Conservation (phyloP, 2,113 vertebrate species). For the Gasterosteus nipponicus region DNA sequence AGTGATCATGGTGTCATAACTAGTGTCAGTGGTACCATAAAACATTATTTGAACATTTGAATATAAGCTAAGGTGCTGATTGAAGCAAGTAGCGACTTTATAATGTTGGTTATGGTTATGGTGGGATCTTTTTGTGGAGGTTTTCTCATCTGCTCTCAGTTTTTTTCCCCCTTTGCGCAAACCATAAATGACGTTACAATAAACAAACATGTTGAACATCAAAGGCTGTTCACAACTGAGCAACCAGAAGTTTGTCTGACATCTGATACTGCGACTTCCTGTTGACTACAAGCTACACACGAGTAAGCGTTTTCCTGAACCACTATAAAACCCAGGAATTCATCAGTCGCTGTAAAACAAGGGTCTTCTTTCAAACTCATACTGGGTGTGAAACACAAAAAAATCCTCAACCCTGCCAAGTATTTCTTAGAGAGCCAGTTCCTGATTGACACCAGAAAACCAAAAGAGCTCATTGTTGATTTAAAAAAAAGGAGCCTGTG, state of each 20-base stretch:
- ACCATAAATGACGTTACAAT: not conserved
- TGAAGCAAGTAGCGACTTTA: conserved; percentile 1
- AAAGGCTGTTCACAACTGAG: not conserved
- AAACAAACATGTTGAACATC: not conserved
- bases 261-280: not conserved
- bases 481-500: too few species aligned
- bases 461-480: too few species aligned
- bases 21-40: not conserved
- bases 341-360: not conserved
- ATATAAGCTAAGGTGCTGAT: not conserved
- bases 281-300: not conserved
- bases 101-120: not conserved
- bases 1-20: not conserved
- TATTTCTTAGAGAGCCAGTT: too few species aligned
- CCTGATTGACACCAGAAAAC: too few species aligned
- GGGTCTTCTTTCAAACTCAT: not conserved
- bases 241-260: not conserved
- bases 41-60: not conserved
- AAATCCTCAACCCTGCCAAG: not conserved
- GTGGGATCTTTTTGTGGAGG: not conserved
- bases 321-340: not conserved
- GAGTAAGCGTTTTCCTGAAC: not conserved
- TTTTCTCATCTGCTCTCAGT: not conserved
- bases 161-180: not conserved
- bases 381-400: not conserved